A percentile compares a stretch with the other conserved stretches of the same genome.
These are phyloP conservation scores for Girardinichthys multiradiatus DNA, from an alignment of 2,113 vertebrate species.

Conservation along the genomic window DNA sequence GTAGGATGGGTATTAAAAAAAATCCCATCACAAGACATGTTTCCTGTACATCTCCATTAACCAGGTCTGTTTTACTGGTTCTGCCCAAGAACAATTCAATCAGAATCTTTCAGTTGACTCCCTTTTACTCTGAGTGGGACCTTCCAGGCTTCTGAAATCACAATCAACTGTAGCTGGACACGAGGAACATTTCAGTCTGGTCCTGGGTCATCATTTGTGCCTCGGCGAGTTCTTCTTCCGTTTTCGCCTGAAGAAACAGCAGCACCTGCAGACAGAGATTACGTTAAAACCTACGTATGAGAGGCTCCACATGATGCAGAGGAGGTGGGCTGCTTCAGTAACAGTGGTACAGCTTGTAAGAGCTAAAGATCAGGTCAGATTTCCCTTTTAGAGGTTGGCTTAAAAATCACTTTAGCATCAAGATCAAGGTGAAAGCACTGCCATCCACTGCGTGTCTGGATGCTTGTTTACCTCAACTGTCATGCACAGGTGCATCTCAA, in stretches of 20 bases:
- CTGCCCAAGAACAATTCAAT: slow-evolving; percentile 48
- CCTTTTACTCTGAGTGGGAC: slow-evolving; percentile 53
- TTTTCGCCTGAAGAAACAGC: slow-evolving; percentile 99
- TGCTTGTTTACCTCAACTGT: neutral
- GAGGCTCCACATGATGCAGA: slow-evolving; percentile 10
- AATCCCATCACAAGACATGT: slow-evolving; percentile 61
- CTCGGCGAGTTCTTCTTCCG: slow-evolving; percentile 96
- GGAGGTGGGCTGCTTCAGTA: slow-evolving; percentile 5
- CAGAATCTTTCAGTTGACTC: slow-evolving; percentile 55
- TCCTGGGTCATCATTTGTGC: slow-evolving; percentile 89
- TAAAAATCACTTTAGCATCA: neutral
- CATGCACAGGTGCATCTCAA: no score
- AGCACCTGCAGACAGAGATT: slow-evolving; percentile 88
- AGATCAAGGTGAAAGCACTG: neutral
- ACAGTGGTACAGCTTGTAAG: slow-evolving; percentile 6
- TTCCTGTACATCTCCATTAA: slow-evolving; percentile 59
- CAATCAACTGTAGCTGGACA: slow-evolving; percentile 55
- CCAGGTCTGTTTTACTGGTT: slow-evolving; percentile 37
- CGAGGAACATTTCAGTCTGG: slow-evolving; percentile 34
- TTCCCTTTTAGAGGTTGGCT: no score
- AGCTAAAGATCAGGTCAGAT: slow-evolving; percentile 13
- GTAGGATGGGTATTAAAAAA: neutral
- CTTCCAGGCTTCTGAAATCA: slow-evolving; percentile 58
- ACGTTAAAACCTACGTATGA: neutral
- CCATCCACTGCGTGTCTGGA: slow-evolving; percentile 26